phyloP scores from a whole-genome alignment of 2,888 invertebrate genomes.

The Leucoptera coffeella region DNA sequence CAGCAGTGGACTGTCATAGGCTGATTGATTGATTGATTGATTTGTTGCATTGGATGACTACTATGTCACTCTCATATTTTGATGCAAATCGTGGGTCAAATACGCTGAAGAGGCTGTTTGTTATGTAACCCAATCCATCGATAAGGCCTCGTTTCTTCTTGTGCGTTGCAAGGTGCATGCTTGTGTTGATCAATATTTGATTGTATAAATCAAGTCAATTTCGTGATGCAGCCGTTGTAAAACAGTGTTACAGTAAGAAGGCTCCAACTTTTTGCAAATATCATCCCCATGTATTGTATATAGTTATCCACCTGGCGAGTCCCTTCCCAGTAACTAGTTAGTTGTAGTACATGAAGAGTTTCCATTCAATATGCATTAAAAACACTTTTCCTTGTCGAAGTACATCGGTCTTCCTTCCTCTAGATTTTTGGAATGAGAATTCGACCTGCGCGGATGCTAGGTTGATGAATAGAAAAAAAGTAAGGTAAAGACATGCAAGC shows the following conservation, averaged over 20 bases:
- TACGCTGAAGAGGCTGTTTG: conserved; percentile 6
- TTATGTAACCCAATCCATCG: conserved; percentile 4
- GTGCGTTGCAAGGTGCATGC: conserved; percentile 2
- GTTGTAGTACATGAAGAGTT: conserved; percentile 6
- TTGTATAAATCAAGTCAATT: conserved; percentile 5
- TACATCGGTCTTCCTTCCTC: conserved; percentile 5
- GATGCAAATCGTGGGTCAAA: conserved; percentile 5
- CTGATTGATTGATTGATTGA: too few species aligned
- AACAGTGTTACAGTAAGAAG: conserved; percentile 5
- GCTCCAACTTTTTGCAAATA: conserved; percentile 3
- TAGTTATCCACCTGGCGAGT: conserved; percentile 3
- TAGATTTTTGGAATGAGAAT: conserved; percentile 3
- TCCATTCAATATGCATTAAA: conserved; percentile 8
- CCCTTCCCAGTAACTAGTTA: conserved; percentile 6
- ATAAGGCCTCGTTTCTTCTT: conserved; percentile 5
- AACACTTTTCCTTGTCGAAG: conserved; percentile 6
- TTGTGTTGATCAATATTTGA: conserved; percentile 3
- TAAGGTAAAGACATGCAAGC: not conserved
- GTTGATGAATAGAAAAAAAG: not conserved
- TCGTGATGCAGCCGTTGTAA: conserved; percentile 3
- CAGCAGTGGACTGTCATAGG: too few species aligned
- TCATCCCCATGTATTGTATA: not conserved
- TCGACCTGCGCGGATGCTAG: not conserved
- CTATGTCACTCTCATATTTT: conserved; percentile 5
- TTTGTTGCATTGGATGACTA: conserved; percentile 3